A percentile compares a stretch with the other conserved stretches of the same genome.
Conservation (phyloP, 2,113 vertebrate genomes). For the Centrocercus urophasianus region DNA sequence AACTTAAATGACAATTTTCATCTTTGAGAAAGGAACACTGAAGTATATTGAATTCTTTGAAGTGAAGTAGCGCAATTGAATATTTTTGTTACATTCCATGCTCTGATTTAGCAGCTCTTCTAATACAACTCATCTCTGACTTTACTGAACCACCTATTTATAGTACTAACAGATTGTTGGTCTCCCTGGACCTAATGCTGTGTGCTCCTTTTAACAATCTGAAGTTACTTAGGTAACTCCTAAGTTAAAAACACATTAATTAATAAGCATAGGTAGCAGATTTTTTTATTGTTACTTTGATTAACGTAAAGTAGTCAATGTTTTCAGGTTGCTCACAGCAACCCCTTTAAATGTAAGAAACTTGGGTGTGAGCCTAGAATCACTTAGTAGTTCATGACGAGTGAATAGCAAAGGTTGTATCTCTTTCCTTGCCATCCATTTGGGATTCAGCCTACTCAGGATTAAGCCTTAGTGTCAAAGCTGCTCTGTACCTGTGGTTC, state of each 20-base stretch:
- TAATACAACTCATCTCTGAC: not conserved
- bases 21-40: slow-evolving; percentile 59
- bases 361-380: not conserved
- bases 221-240: not conserved
- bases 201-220: not conserved
- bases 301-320: not conserved
- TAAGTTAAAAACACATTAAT: not conserved
- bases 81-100: slow-evolving; percentile 58
- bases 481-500: not conserved
- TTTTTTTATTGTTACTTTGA: not conserved
- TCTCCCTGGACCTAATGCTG: not conserved
- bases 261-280: not conserved
- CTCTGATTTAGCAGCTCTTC: slow-evolving; percentile 40
- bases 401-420: not conserved
- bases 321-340: not conserved
- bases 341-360: not conserved
- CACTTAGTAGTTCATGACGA: not conserved
- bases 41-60: slow-evolving; percentile 77
- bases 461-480: not conserved
- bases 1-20: slow-evolving; percentile 42
- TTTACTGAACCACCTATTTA: slow-evolving; percentile 20
- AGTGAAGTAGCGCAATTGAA: slow-evolving; percentile 25
- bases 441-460: not conserved
- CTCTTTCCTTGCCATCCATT: not conserved
- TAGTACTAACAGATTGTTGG: slow-evolving; percentile 19